phyloP scores from a whole-genome alignment of 2,888 invertebrate genomes.

The Caenorhabditis wallacei region DNA sequence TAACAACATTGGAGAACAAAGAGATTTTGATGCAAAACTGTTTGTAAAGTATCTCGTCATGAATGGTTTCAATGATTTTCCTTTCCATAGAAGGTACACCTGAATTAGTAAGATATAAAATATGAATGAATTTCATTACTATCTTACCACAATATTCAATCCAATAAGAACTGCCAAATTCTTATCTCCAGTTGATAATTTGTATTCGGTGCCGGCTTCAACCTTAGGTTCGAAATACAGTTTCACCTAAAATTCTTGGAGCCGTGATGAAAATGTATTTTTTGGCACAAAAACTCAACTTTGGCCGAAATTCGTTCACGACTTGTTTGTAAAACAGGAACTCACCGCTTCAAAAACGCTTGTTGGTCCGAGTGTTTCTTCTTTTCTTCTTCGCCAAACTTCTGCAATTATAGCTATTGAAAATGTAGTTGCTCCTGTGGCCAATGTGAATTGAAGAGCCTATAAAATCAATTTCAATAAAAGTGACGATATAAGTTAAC shows the following conservation, averaged over 20 bases:
- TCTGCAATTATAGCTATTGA: constrained; percentile 53
- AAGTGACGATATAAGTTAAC: too few relatives aligned
- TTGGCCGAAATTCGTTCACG: constrained; percentile 26
- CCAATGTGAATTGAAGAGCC: constrained; percentile 57
- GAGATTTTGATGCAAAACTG: constrained; percentile 84
- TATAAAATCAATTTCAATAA: constrained; percentile 11
- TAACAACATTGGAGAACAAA: constrained; percentile 92
- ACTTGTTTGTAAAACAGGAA: neutral
- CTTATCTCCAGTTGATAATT: constrained; percentile 71
- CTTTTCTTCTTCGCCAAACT: constrained; percentile 24
- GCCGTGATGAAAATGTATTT: constrained; percentile 1
- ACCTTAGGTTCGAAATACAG: constrained; percentile 55
- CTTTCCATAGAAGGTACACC: constrained; percentile 75
- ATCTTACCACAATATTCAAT: constrained; percentile 60
- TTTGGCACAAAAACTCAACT: constrained; percentile 36
- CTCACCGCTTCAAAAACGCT: constrained; percentile 54
- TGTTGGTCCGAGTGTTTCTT: constrained; percentile 19
- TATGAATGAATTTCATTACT: constrained; percentile 8
- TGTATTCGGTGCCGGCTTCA: constrained; percentile 56
- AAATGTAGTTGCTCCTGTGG: constrained; percentile 46
- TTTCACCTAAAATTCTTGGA: constrained; percentile 53
- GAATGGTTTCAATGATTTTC: constrained; percentile 68
- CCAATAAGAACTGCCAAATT: constrained; percentile 57
- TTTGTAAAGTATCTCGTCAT: constrained; percentile 82
- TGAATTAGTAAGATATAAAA: constrained; percentile 3